phyloP scores from a whole-genome alignment of 2,888 invertebrate genomes.

The Pseudococcus jackbeardsleyi region DNA sequence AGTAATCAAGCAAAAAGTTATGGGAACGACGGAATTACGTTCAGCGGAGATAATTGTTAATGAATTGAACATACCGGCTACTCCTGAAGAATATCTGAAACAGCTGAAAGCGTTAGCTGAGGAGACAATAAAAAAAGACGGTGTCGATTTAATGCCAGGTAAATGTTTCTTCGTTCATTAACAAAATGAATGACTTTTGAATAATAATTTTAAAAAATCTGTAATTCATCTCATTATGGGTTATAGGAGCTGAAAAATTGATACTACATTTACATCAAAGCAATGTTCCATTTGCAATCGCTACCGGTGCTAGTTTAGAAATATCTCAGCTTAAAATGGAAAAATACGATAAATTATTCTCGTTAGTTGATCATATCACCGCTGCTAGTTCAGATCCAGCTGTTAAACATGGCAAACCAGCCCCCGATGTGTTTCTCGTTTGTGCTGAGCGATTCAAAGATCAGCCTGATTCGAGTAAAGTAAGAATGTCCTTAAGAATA shows the following conservation, averaged over 20 bases:
- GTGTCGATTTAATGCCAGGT: constrained; percentile 80
- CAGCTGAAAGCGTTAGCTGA: constrained; percentile 76
- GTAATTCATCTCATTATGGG: constrained; percentile 68
- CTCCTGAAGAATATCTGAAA: constrained; percentile 77
- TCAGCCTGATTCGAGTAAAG: constrained; percentile 76
- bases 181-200: not conserved
- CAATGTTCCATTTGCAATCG: constrained; percentile 86
- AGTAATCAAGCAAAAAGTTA: constrained; percentile 83
- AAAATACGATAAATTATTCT: constrained; percentile 77
- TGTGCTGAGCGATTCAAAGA: constrained; percentile 81
- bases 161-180: constrained; percentile 56
- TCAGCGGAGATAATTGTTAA: constrained; percentile 79
- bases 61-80: constrained; percentile 79
- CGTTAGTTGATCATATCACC: constrained; percentile 82
- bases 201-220: not conserved
- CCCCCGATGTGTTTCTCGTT: constrained; percentile 88
- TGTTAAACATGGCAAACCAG: constrained; percentile 88
- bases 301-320: constrained; percentile 84
- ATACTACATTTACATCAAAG: constrained; percentile 81
- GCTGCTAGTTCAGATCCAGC: constrained; percentile 87
- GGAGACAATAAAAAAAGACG: constrained; percentile 68
- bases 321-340: constrained; percentile 81
- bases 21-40: constrained; percentile 81
- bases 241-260: constrained; percentile 82
- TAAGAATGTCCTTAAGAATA: constrained; percentile 67